Percentiles rank a stretch among this genome's conserved stretches.
Evolutionary conservation across 2,113 vertebrate species (phyloP).

Genomic region (Chamaetylas fuelleborni): DNA sequence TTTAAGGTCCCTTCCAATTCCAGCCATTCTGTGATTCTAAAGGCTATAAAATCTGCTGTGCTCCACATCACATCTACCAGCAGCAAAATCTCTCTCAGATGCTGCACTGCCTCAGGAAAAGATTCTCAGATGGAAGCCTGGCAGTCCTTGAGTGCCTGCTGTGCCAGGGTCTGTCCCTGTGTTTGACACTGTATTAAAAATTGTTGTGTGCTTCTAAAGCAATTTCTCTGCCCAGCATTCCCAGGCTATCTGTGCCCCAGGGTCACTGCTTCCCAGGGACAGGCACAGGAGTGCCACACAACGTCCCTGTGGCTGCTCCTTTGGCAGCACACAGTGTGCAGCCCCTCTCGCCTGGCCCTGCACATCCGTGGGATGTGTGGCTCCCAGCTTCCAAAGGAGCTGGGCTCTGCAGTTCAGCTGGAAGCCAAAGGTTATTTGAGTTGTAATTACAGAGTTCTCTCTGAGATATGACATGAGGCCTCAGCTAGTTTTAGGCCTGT

Average conservation of each 20-base stretch:
- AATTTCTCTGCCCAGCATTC: neutral
- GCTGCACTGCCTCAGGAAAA: neutral
- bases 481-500: neutral
- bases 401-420: neutral
- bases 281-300: neutral
- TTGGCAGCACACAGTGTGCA: rapidly evolving
- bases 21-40: neutral
- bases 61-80: neutral
- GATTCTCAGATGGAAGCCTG: neutral
- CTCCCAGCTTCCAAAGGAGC: neutral
- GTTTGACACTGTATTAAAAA: neutral
- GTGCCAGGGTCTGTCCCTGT: neutral
- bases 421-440: neutral
- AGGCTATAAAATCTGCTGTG: neutral
- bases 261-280: neutral
- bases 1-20: neutral
- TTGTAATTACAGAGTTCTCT: neutral
- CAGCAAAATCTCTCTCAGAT: neutral
- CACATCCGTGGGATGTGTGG: neutral
- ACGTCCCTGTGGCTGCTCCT: neutral
- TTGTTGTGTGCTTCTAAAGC: neutral
- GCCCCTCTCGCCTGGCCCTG: neutral
- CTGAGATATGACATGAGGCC: neutral
- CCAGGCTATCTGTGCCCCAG: neutral
- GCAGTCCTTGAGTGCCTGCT: neutral